phyloP scores from a whole-genome alignment of 1,140 invertebrate species.

The Drosophila mojavensis region DNA sequence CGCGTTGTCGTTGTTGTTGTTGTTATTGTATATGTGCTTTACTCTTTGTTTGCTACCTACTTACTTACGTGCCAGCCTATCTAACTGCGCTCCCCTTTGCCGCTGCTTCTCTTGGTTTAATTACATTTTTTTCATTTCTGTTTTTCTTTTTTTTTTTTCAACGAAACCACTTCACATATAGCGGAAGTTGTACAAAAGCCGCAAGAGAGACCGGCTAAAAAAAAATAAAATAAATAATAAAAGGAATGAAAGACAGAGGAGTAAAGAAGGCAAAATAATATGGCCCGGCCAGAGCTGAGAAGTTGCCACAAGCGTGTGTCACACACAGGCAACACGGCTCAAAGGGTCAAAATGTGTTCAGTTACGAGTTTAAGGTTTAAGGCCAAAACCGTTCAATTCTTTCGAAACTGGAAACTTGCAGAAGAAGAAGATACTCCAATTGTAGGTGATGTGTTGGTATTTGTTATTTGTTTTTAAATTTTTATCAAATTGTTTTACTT shows the following conservation, averaged over 20 bases:
- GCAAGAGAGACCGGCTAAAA: constrained; percentile 59
- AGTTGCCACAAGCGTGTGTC: constrained; percentile 36
- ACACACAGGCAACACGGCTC: no score
- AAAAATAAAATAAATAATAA: constrained; percentile 22
- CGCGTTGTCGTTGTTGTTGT: constrained; percentile 16
- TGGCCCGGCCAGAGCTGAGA: constrained; percentile 10
- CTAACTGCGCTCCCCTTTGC: neutral
- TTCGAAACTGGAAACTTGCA: constrained; percentile 5
- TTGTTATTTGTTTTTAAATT: no score
- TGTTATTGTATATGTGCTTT: constrained; percentile 24
- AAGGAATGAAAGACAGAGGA: constrained; percentile 18
- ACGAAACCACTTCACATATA: constrained; percentile 64
- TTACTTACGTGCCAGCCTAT: constrained; percentile 16
- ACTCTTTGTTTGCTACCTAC: constrained; percentile 55
- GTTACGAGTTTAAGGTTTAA: constrained; percentile 8
- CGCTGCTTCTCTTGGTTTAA: constrained; percentile 61
- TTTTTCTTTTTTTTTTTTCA: constrained; percentile 53
- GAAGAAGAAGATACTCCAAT: no score
- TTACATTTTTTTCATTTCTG: constrained; percentile 63
- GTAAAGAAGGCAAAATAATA: constrained; percentile 20
- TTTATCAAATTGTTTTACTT: no score
- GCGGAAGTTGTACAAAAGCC: constrained; percentile 79
- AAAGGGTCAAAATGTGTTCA: constrained; percentile 18
- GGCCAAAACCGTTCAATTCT: neutral
- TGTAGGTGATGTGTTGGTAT: no score